Evolutionary conservation across 2,797 vertebrate species (phyloP), one percentile per base, ranked within the genome.

Genomic region (Melanotaenia maccullochi): DNA sequence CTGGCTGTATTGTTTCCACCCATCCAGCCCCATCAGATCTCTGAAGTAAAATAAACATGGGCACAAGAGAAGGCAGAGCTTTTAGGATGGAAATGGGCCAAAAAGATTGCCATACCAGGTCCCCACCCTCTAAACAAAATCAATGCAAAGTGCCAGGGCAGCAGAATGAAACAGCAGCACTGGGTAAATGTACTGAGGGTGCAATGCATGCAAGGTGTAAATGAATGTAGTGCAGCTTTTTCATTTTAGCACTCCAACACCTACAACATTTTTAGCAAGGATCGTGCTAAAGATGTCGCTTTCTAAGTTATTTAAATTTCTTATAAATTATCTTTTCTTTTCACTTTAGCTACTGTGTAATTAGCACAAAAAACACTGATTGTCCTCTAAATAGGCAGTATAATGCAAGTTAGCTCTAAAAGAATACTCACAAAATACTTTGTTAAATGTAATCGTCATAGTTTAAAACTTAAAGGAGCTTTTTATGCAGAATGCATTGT

Each of bases 131-230:
- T 33, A 72, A 51, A 75, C 65, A 70, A 85, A 87, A 91, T 87
- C 81, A 85, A 90, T 86, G 62, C 64, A 65, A 72, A 89, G 47
- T 71, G 81, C 82, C 59, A 56, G 60, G 32, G 71, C 81, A 84
- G 86, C 84, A 87, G 66, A 87, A 76, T 56, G 8, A 87, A 75
- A 78, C 67, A 73, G 81, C 84, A 85, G 68, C 54, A 60, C 28
- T 14, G 71, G 65, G 60, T 68, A 63, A 65, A 65, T 32, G 28
- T 68, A 57, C 5, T 16, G 30, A 72, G 58, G 68, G 61, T 61
- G 77, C 76, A 79, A 33, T 56, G 78, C 75, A 81, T 75, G 85
- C 62, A 62, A 68, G 55, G 56, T 75, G 55, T 59, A 79, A 82
- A 81, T 40, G 20, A 57, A 47, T 38, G 33, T 71, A 51, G 78